phyloP scores from a whole-genome alignment of 2,797 vertebrate genomes.

The Hylomyscus alleni region DNA sequence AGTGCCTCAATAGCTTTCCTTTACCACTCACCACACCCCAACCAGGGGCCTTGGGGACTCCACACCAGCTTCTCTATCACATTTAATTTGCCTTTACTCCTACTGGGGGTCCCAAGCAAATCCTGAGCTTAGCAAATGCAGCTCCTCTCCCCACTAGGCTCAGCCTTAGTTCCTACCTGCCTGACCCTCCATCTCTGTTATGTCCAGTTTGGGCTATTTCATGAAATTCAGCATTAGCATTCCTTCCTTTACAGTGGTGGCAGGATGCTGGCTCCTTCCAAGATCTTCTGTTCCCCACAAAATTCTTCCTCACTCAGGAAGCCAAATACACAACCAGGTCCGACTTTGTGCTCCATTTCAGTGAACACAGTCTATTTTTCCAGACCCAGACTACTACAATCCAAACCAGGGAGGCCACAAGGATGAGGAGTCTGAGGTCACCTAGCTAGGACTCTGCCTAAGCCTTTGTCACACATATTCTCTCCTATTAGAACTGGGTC shows the following conservation, averaged over 20 bases:
- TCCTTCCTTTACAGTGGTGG: neutral
- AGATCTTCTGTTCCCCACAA: slow-evolving; percentile 17
- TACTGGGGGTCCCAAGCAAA: neutral
- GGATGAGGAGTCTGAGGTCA: neutral
- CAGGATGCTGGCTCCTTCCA: neutral
- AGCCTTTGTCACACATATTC: neutral
- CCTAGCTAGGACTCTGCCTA: neutral
- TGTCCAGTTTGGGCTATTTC: neutral
- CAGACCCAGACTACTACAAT: neutral
- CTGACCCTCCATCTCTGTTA: neutral
- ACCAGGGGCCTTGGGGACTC: neutral
- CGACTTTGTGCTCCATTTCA: neutral
- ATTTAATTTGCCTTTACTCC: neutral
- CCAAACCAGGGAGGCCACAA: neutral
- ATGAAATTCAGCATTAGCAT: neutral
- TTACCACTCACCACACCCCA: neutral
- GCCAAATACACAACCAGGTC: neutral
- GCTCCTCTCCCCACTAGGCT: neutral
- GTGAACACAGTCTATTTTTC: neutral
- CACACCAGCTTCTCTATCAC: neutral
- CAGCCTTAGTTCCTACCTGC: neutral
- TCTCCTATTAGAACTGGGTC: neutral
- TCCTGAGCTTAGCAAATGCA: neutral
- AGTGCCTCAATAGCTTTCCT: neutral
- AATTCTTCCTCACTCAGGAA: neutral